A percentile compares a stretch with the other conserved stretches of the same genome.
phyloP scores from a whole-genome alignment of 2,888 invertebrate species.

The Platypus cylindrus region DNA sequence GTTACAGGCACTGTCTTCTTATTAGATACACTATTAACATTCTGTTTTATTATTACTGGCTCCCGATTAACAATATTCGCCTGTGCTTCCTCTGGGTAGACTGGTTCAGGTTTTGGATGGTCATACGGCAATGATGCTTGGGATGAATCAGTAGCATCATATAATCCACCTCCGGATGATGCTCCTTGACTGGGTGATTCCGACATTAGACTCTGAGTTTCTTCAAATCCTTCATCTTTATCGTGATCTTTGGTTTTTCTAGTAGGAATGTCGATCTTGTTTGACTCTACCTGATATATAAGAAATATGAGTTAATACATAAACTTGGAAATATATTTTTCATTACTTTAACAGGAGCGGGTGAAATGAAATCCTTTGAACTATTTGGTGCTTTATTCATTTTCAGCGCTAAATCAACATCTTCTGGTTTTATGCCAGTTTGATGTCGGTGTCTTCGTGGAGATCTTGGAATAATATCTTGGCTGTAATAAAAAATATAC shows the following conservation, averaged over 20 bases:
- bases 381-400: slow-evolving; percentile 17
- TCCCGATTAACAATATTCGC: no score
- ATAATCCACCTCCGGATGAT: slow-evolving; percentile 53
- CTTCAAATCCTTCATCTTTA: slow-evolving; percentile 84
- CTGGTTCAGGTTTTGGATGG: no score
- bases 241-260: slow-evolving; percentile 47
- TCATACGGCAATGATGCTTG: neutral
- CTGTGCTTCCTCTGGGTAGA: no score
- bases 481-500: neutral
- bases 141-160: slow-evolving; percentile 32
- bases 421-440: slow-evolving; percentile 57
- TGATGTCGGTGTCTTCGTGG: slow-evolving; percentile 35
- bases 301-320: neutral
- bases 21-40: neutral
- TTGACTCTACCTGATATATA: slow-evolving; percentile 17
- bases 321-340: neutral
- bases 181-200: slow-evolving; percentile 79
- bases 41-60: no score
- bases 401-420: slow-evolving; percentile 55
- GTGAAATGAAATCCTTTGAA: slow-evolving; percentile 21
- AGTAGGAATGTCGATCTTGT: slow-evolving; percentile 29
- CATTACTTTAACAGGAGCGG: slow-evolving; percentile 18
- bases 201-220: slow-evolving; percentile 76
- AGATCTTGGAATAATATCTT: neutral
- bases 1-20: neutral